These are phyloP conservation scores for Actinia equina DNA, from an alignment of 64 coral and sea anemone species.

Conservation along the genomic window DNA sequence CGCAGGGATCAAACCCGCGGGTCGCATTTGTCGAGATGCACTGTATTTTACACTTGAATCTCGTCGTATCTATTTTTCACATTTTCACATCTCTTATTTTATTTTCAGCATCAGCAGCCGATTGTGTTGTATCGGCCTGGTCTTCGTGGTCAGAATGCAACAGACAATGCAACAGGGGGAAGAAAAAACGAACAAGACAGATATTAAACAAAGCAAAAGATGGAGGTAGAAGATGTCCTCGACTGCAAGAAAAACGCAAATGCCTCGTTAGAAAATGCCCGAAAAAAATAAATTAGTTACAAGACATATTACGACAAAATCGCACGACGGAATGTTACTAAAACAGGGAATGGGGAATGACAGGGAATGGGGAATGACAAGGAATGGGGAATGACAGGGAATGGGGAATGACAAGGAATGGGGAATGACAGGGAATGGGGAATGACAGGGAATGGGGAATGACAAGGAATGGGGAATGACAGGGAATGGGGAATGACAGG, in stretches of 20 bases:
- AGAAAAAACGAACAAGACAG: conserved; percentile 43
- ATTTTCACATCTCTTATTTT: neutral
- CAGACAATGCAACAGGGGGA: conserved; percentile 42
- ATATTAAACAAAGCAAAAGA: conserved; percentile 27
- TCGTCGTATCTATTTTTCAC: neutral
- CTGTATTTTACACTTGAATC: too few relatives aligned
- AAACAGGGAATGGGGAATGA: too few relatives aligned
- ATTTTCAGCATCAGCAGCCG: neutral
- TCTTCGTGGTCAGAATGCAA: conserved; percentile 47
- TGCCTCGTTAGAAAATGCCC: conserved; percentile 27
- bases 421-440: too few relatives aligned
- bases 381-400: too few relatives aligned
- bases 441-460: too few relatives aligned
- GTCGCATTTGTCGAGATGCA: too few relatives aligned
- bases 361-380: too few relatives aligned
- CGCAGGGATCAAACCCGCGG: too few relatives aligned
- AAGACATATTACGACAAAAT: neutral
- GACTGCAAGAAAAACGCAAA: conserved; percentile 39
- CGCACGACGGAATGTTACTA: too few relatives aligned
- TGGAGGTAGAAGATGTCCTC: conserved; percentile 41
- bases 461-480: too few relatives aligned
- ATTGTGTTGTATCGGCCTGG: conserved; percentile 43
- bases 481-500: too few relatives aligned
- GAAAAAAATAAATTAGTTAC: conserved; percentile 4
- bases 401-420: too few relatives aligned